These are phyloP conservation scores for Rhadinocentrus ornatus DNA, from an alignment of 2,797 vertebrate genomes.

Conservation along the genomic window DNA sequence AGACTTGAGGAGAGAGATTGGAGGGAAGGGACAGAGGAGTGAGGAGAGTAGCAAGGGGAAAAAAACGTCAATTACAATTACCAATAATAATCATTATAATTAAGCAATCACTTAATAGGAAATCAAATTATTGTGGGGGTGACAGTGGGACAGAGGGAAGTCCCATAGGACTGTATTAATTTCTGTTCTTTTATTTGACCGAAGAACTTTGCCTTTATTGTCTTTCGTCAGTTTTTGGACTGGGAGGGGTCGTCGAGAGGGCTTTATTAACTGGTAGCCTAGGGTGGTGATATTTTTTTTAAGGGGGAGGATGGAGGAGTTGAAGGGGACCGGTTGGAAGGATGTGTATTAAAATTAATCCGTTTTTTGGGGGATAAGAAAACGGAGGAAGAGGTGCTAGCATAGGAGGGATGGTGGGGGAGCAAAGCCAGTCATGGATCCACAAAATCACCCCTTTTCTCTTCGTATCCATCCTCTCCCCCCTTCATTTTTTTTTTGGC, in stretches of 20 bases:
- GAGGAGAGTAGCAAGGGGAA: slow-evolving; percentile 18
- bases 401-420: slow-evolving; percentile 6
- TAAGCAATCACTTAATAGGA: slow-evolving; percentile 86
- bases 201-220: slow-evolving; percentile 78
- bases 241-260: slow-evolving; percentile 72
- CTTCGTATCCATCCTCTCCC: slow-evolving; percentile 12
- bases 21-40: slow-evolving; percentile 32
- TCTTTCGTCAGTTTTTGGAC: slow-evolving; percentile 60
- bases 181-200: slow-evolving; percentile 78
- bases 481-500: slow-evolving; percentile 18
- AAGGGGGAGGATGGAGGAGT: slow-evolving; percentile 19
- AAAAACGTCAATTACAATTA: slow-evolving; percentile 84
- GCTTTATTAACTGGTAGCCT: slow-evolving; percentile 85
- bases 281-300: slow-evolving; percentile 73
- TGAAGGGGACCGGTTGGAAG: slow-evolving; percentile 49
- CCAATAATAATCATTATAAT: slow-evolving; percentile 87
- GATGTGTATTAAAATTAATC: slow-evolving; percentile 79
- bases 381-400: slow-evolving; percentile 41
- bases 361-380: slow-evolving; percentile 56
- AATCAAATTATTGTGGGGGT: slow-evolving; percentile 83
- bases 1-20: slow-evolving; percentile 12
- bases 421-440: slow-evolving; percentile 69
- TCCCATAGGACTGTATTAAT: slow-evolving; percentile 80
- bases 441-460: slow-evolving; percentile 61
- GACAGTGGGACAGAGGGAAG: slow-evolving; percentile 70